phyloP scores from a whole-genome alignment of 2,113 vertebrate species.

The Centrocercus urophasianus region DNA sequence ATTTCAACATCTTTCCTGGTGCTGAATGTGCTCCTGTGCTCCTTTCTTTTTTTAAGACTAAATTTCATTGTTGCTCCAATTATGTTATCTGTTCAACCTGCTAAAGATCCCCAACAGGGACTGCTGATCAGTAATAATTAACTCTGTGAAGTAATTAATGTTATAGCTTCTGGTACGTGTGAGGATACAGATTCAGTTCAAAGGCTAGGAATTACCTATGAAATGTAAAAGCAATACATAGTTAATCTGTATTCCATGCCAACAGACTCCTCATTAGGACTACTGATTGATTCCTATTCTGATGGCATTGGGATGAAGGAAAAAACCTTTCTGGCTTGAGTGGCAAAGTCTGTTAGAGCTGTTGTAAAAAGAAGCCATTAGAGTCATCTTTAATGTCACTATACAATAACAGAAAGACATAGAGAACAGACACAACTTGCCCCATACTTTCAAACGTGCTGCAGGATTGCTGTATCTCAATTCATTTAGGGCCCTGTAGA shows the following conservation, averaged over 20 bases:
- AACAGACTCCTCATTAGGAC: background rate
- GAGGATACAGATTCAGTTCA: background rate
- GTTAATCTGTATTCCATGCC: background rate
- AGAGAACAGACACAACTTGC: background rate
- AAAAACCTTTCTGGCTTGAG: background rate
- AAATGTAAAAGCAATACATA: background rate
- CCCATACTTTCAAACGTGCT: background rate
- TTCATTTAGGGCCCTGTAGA: background rate
- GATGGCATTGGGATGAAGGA: background rate
- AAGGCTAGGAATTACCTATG: background rate
- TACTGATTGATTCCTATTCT: background rate
- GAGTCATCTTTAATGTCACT: background rate
- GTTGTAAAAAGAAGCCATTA: background rate
- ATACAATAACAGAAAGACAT: background rate
- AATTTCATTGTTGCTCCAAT: background rate
- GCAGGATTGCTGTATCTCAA: background rate
- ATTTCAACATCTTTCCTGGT: background rate
- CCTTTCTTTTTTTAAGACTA: background rate
- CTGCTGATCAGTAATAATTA: slow-evolving; percentile 9
- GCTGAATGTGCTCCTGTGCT: background rate
- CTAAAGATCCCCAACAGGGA: background rate
- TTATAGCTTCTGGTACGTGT: background rate
- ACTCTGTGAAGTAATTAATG: background rate
- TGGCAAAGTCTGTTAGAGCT: background rate
- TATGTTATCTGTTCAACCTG: background rate